Conservation (phyloP, 2,113 vertebrate genomes). For the Nannobrachium achirus region DNA sequence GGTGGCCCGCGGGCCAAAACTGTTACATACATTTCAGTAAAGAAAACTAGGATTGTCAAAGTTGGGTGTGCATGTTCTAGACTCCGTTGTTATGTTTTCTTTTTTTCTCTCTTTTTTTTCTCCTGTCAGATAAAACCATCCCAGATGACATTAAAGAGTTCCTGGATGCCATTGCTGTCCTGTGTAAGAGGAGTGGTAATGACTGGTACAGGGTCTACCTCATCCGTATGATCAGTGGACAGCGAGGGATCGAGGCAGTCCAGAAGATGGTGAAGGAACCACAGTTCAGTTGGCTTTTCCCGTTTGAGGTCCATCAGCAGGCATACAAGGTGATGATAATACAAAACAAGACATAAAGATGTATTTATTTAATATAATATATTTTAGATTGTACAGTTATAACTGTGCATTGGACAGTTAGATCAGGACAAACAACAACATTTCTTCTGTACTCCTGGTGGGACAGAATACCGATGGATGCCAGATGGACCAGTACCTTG, state of each 20-base stretch:
- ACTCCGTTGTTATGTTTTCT: not conserved
- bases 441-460: not conserved
- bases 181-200: constrained; percentile 64
- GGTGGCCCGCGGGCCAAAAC: no score
- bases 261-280: constrained; percentile 72
- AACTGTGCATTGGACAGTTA: no score
- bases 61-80: no score
- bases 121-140: constrained; percentile 16
- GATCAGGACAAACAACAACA: no score
- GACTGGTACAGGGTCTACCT: constrained; percentile 86
- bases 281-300: constrained; percentile 82
- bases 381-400: no score
- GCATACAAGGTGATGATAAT: constrained; percentile 50
- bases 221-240: constrained; percentile 78
- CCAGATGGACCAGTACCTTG: constrained; percentile 83
- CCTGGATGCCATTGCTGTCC: constrained; percentile 64
- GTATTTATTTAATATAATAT: no score
- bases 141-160: constrained; percentile 32
- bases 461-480: constrained; percentile 49
- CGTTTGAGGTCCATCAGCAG: constrained; percentile 74
- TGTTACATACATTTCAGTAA: no score
- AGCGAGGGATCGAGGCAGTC: constrained; percentile 78
- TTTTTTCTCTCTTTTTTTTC: no score
- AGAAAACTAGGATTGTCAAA: no score
- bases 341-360: not conserved